These are phyloP conservation scores for Cephalopachus bancanus DNA, from an alignment of 2,797 vertebrate genomes.

Conservation along the genomic window DNA sequence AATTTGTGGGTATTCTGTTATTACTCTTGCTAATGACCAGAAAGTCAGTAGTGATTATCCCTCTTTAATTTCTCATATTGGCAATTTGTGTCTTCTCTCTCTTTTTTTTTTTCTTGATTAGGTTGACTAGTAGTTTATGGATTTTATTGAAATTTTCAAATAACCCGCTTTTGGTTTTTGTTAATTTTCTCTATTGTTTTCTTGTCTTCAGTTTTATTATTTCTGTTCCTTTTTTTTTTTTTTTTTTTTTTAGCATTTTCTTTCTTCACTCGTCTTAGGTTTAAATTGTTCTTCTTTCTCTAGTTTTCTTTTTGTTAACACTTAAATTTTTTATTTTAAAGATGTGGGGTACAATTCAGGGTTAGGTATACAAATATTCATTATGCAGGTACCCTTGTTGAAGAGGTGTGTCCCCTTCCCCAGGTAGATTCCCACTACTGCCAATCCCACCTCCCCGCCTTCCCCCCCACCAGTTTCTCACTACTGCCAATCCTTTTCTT, in stretches of 20 bases:
- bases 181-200: neutral
- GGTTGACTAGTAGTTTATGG: neutral
- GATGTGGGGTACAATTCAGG: no score
- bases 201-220: neutral
- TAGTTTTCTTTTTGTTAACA: no score
- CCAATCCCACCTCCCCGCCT: no score
- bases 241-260: neutral
- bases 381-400: no score
- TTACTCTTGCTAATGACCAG: neutral
- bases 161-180: neutral
- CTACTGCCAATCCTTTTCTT: no score
- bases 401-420: no score
- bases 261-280: neutral
- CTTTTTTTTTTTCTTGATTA: neutral
- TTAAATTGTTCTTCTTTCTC: neutral
- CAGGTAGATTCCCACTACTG: no score
- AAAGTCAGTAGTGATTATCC: neutral
- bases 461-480: no score
- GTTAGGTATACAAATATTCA: no score
- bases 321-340: no score
- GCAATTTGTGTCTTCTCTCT: neutral
- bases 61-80: neutral
- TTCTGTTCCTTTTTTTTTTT: neutral
- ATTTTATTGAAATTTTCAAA: neutral
- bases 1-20: neutral